Evolutionary conservation across 2,888 invertebrate genomes (phyloP).

Genomic region (Cistogaster globosa): DNA sequence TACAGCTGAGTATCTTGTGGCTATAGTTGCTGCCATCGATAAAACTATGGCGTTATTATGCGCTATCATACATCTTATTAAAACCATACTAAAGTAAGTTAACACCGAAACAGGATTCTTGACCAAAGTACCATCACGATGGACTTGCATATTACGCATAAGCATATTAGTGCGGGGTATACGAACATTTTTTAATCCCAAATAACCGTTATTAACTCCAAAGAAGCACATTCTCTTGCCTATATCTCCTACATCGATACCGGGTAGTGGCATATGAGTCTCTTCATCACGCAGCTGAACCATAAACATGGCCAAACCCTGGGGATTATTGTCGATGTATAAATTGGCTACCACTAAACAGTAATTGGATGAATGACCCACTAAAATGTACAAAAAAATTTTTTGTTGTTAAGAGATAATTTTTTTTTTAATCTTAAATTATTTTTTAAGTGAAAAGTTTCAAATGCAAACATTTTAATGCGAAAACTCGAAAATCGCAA

Average conservation of each 20-base stretch:
- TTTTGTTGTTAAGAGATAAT: neutral
- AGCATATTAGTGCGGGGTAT: conserved; percentile 95
- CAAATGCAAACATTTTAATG: no score
- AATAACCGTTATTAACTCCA: conserved; percentile 95
- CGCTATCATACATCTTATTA: conserved; percentile 92
- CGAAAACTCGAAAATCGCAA: no score
- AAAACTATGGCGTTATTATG: conserved; percentile 88
- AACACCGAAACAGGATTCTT: conserved; percentile 91
- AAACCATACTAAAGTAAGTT: conserved; percentile 94
- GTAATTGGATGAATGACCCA: conserved; percentile 96
- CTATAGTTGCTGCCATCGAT: conserved; percentile 92
- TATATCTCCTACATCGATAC: conserved; percentile 96
- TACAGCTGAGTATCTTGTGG: conserved; percentile 94
- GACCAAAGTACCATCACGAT: conserved; percentile 94
- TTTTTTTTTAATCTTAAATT: neutral
- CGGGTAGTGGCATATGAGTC: conserved; percentile 92
- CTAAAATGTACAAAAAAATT: conserved; percentile 78
- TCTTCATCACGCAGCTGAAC: conserved; percentile 95
- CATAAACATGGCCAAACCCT: conserved; percentile 96
- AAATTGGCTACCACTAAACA: conserved; percentile 96
- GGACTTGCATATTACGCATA: conserved; percentile 95
- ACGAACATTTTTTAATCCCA: conserved; percentile 92
- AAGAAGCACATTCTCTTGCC: conserved; percentile 97
- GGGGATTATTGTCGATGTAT: conserved; percentile 89
- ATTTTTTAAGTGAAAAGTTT: no score